Evolutionary conservation across 2,888 invertebrate species (phyloP), one percentile per base, ranked within the genome.

Genomic region (Catocala fraxini): DNA sequence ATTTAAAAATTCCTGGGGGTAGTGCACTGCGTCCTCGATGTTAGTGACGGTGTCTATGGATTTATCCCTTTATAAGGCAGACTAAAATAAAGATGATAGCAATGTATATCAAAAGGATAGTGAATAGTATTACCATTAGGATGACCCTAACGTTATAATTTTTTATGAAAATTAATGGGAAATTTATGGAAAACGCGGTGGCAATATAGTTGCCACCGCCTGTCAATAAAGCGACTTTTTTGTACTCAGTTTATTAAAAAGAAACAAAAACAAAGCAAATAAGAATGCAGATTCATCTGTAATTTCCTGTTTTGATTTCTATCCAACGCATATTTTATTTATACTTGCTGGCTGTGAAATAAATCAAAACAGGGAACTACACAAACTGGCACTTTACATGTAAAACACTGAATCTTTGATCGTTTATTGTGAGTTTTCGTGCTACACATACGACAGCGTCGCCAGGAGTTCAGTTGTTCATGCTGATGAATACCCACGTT

Each of bases 311-410:
- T 51, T 51, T 7, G 51, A n/a, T 49, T n/a, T 49, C 25, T 25
- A 25, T 25, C 25, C 1, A 25, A 25, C 25, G 25, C 25, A n/a
- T 49, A 56, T 59, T 65, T 43, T 48, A 59, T 59, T 57, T 63
- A 55, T 7, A 15, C 39, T 4, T 25, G 10, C 47, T 63, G 63
- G 45, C 46, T 51, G 63, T 70, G 70, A 56, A 63, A 70, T 47
- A 65, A 45, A 68, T 68, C 64, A 63, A 70, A 71, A 56, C 69
- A 69, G 51, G 69, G 68, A 42, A 68, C 51, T 7, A 66, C 60
- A 63, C 70, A 72, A 42, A 73, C 66, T 63, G 68, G 70, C 55
- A 72, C 70, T 54, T 71, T 71, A 53, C 70, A 72, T 45, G 51
- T 58, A 15, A 62, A 58, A 12, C 65, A 68, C 52, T 68, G 60